These are phyloP conservation scores for Antheraea mylitta DNA, from an alignment of 1,140 invertebrate genomes.

Conservation along the genomic window DNA sequence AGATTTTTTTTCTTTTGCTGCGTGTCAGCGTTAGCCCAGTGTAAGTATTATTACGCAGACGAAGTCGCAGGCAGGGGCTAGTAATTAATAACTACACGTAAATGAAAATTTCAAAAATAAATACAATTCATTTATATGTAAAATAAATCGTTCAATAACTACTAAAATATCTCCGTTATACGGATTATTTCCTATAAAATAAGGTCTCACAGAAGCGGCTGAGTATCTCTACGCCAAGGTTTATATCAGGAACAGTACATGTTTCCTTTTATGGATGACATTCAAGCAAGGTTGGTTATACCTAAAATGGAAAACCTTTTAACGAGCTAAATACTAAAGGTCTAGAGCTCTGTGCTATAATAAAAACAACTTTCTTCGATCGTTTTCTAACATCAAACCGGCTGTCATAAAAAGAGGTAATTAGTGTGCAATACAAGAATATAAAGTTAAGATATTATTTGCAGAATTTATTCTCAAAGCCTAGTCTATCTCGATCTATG, in stretches of 20 bases:
- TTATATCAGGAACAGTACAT: constrained; percentile 14
- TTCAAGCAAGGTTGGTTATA: constrained; percentile 16
- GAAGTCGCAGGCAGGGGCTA: too few relatives aligned
- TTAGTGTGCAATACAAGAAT: not conserved
- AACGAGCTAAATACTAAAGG: constrained; percentile 27
- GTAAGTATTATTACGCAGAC: too few relatives aligned
- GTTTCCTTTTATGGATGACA: constrained; percentile 23
- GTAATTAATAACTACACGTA: too few relatives aligned
- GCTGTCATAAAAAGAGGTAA: not conserved
- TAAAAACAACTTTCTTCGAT: constrained; percentile 9
- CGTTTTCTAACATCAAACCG: constrained; percentile 4
- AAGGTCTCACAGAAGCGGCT: not conserved
- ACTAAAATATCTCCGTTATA: not conserved
- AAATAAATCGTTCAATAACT: too few relatives aligned
- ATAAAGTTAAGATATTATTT: not conserved
- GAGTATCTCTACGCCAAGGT: not conserved
- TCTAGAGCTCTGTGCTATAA: not conserved
- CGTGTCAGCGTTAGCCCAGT: too few relatives aligned
- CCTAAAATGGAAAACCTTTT: constrained; percentile 29
- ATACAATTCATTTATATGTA: too few relatives aligned
- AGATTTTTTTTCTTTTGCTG: too few relatives aligned
- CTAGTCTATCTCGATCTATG: not conserved
- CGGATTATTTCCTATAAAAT: not conserved
- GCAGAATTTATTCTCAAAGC: not conserved
- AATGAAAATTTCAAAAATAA: too few relatives aligned